Evolutionary conservation across 2,797 vertebrate species (phyloP).

Genomic region (Urosaurus nigricauda): DNA sequence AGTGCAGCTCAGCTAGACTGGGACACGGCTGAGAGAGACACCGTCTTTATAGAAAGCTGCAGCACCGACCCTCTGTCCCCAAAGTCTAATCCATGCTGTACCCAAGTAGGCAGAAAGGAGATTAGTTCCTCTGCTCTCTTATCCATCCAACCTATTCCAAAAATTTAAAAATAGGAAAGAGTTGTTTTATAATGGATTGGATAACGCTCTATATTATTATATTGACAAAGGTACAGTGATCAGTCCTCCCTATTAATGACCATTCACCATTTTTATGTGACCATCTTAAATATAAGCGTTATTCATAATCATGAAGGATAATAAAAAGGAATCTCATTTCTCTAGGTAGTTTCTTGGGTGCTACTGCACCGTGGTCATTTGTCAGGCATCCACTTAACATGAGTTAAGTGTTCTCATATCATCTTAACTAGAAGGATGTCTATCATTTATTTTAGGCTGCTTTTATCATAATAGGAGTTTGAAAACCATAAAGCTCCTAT

Average conservation of each 20-base stretch:
- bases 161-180: not conserved
- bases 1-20: not conserved
- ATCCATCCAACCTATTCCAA: not conserved
- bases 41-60: not conserved
- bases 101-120: not conserved
- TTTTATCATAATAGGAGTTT: not conserved
- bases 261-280: not conserved
- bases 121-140: not conserved
- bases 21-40: not conserved
- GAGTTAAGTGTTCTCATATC: not conserved
- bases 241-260: too few species aligned
- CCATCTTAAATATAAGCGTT: not conserved
- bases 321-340: not conserved
- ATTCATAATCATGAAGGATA: not conserved
- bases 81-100: not conserved
- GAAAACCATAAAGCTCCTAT: constrained; percentile 20
- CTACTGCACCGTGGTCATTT: not conserved
- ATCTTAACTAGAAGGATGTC: constrained; percentile 12
- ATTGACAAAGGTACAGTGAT: too few species aligned
- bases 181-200: not conserved
- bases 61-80: not conserved
- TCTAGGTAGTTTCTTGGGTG: not conserved
- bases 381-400: too few species aligned
- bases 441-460: too few species aligned
- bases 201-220: not conserved